Conservation (phyloP, 1,140 invertebrate species). For the Capitella teleta region DNA sequence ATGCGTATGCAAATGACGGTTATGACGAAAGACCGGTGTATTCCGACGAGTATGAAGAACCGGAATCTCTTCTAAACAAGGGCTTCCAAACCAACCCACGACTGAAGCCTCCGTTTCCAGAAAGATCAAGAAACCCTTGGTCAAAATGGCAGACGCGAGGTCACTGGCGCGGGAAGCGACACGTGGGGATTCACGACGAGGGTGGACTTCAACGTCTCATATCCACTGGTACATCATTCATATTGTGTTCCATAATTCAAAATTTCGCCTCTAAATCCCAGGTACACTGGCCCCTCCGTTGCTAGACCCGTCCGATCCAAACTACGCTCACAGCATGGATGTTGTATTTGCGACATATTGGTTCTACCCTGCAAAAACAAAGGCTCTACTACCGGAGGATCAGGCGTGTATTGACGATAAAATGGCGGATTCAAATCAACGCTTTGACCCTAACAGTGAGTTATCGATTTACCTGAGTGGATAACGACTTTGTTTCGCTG, state of each 20-base stretch:
- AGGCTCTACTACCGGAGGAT: constrained; percentile 40
- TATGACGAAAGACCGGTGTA: no score
- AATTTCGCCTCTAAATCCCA: constrained; percentile 13
- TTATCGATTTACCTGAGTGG: neutral
- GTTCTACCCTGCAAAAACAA: constrained; percentile 45
- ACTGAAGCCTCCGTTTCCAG: no score
- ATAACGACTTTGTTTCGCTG: neutral
- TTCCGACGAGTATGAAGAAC: no score
- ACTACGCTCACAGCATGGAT: constrained; percentile 40
- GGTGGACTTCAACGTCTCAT: constrained; percentile 41
- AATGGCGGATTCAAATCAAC: constrained; percentile 28
- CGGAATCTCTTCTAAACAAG: no score
- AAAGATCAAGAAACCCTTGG: no score
- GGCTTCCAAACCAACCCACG: no score
- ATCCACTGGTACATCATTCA: constrained; percentile 31
- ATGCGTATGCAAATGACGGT: no score
- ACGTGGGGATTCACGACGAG: constrained; percentile 44
- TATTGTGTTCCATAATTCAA: neutral
- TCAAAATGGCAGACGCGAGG: no score
- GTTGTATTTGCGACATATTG: constrained; percentile 48
- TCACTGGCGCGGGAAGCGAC: no score
- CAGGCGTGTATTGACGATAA: constrained; percentile 40
- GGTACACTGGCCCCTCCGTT: constrained; percentile 42
- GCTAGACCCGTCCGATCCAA: constrained; percentile 21
- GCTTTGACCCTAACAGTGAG: constrained; percentile 39